These are phyloP conservation scores for Liasis olivaceus DNA, from an alignment of 2,797 vertebrate genomes.

Conservation along the genomic window DNA sequence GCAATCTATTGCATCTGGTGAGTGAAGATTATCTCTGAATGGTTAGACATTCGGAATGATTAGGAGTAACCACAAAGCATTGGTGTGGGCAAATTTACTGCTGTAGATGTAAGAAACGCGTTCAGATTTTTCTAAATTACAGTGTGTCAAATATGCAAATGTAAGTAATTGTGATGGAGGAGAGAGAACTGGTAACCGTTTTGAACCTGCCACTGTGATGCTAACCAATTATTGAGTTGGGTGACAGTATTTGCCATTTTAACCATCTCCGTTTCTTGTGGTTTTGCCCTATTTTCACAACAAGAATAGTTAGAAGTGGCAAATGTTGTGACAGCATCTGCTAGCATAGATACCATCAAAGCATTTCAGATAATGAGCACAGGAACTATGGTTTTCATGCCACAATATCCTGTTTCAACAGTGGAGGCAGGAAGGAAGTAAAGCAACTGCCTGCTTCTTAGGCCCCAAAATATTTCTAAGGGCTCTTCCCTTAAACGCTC, in stretches of 20 bases:
- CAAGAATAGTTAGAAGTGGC: background rate
- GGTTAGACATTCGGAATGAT: background rate
- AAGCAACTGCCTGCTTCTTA: background rate
- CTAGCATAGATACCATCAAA: background rate
- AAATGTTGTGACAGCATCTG: background rate
- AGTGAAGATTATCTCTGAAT: background rate
- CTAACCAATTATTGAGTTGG: background rate
- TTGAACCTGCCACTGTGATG: background rate
- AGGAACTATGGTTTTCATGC: background rate
- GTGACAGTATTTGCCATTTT: background rate
- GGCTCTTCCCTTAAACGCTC: background rate
- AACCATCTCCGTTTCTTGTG: too few species aligned
- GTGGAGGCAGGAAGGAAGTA: constrained; percentile 16
- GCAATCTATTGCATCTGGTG: background rate
- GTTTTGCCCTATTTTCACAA: background rate
- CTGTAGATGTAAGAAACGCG: background rate
- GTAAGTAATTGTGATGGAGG: background rate
- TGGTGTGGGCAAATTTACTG: background rate
- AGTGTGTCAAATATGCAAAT: background rate
- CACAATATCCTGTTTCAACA: constrained; percentile 10
- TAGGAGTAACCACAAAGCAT: background rate
- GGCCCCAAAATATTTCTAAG: background rate
- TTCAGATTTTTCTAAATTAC: background rate
- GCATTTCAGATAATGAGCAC: background rate
- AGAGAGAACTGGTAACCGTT: background rate